These are phyloP conservation scores for Galendromus occidentalis DNA, from an alignment of 1,140 invertebrate genomes.

Conservation along the genomic window DNA sequence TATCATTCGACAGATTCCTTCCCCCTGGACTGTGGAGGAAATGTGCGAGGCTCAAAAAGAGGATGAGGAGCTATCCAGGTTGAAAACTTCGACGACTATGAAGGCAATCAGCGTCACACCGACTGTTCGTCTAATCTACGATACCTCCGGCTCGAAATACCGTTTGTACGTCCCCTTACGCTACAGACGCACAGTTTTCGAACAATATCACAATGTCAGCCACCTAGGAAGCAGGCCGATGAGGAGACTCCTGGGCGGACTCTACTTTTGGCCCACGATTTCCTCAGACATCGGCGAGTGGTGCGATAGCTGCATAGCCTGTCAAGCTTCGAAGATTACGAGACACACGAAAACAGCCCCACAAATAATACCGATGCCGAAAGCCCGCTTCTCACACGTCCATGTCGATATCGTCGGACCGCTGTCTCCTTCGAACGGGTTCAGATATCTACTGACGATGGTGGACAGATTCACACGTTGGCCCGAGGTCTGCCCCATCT, in stretches of 20 bases:
- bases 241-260: not conserved
- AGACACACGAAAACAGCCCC: slow-evolving; percentile 10
- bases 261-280: slow-evolving; percentile 12
- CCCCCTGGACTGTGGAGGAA: not conserved
- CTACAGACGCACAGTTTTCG: slow-evolving; percentile 2
- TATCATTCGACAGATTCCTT: not conserved
- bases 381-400: slow-evolving; percentile 25
- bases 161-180: not conserved
- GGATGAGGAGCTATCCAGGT: not conserved
- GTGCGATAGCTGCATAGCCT: not conserved
- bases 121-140: not conserved
- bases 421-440: slow-evolving; percentile 24
- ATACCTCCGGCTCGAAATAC: slow-evolving; percentile 13
- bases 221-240: slow-evolving; percentile 13
- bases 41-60: not conserved
- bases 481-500: slow-evolving; percentile 28
- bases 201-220: slow-evolving; percentile 13
- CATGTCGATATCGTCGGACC: slow-evolving; percentile 34
- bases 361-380: no score
- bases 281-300: not conserved
- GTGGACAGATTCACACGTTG: slow-evolving; percentile 30
- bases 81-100: not conserved
- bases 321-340: slow-evolving; percentile 14
- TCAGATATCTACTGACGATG: slow-evolving; percentile 27
- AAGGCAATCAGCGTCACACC: not conserved